Evolutionary conservation across 1,140 invertebrate genomes (phyloP).

Genomic region (Lucilia sericata): DNA sequence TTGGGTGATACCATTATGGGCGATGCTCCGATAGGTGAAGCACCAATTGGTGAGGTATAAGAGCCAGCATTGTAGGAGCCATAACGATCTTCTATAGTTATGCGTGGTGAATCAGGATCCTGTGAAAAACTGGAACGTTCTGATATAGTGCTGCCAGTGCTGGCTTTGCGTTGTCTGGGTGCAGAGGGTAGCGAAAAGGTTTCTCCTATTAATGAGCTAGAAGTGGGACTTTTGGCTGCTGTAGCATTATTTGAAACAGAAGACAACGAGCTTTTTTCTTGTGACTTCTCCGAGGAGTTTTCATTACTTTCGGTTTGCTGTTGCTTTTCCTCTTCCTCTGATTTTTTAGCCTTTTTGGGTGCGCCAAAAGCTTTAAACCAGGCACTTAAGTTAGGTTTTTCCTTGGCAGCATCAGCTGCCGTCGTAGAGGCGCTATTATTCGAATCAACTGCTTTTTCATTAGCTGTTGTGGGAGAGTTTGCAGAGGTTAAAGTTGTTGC

Average conservation of each 20-base stretch:
- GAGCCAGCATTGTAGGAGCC: slow-evolving; percentile 72
- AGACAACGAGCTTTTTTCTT: not conserved
- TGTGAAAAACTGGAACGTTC: slow-evolving; percentile 81
- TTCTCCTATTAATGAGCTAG: slow-evolving; percentile 48
- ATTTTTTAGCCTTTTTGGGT: slow-evolving; percentile 73
- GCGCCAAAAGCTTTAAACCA: slow-evolving; percentile 92
- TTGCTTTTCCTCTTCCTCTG: slow-evolving; percentile 64
- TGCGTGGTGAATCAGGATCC: slow-evolving; percentile 77
- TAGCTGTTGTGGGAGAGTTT: slow-evolving; percentile 46
- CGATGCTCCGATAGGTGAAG: slow-evolving; percentile 72
- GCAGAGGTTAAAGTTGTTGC: not conserved
- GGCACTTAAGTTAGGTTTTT: slow-evolving; percentile 87
- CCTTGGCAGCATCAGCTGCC: slow-evolving; percentile 69
- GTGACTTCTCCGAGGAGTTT: not conserved
- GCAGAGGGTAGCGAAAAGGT: slow-evolving; percentile 60
- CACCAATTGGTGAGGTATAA: slow-evolving; percentile 73
- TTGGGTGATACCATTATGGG: slow-evolving; percentile 72
- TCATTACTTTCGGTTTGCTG: slow-evolving; percentile 24
- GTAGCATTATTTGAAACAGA: slow-evolving; percentile 40
- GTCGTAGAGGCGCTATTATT: not conserved
- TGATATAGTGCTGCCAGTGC: slow-evolving; percentile 79
- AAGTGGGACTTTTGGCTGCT: slow-evolving; percentile 53
- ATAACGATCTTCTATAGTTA: slow-evolving; percentile 72
- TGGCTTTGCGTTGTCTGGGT: slow-evolving; percentile 73
- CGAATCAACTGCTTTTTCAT: slow-evolving; percentile 58